Base-by-base conservation (phyloP, 2,888 invertebrate genomes). In the Molanna angustata region DNA sequence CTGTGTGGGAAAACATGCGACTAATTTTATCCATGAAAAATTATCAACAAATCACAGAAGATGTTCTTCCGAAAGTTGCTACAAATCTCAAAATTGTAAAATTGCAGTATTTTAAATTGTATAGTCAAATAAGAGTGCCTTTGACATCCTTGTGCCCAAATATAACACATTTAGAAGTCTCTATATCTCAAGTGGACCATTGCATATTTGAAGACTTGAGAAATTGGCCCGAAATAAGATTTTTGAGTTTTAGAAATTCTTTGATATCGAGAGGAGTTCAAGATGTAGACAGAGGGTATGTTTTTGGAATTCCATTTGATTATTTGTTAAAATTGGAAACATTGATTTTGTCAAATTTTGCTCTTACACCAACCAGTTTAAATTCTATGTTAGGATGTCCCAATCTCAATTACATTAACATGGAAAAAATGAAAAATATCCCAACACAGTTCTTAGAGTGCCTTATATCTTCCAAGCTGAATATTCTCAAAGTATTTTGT, bases 371-470 rank as follows among this genome's bases (percentile, higher is more conserved):
- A 17, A 67, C 66, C 56, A 77, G 77, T 64, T 65, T 77, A 22
- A 74, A 74, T 57, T 73, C 71, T 54, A 77, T 77, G 77, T 64
- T 76, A 49, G 71, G 72, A 54, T 77, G 77, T 64, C 67, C 66
- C 18, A 67, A 73, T 64, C 70, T 77, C 65, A 71, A 72, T 61
- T 74, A 75, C 66, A 74, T 77, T 63, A 77, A 72, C 58, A 77
- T 77, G 72, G 77, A 77, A 55, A 77, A 77, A 63, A 77, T 77
- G 77, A 77, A 76, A 60, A 77, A 77, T 63, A 77, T 77, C 57
- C 77, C 77, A 4, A 70, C 72, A 49, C 73, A 74, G 58, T 77
- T 77, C 60, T 63, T 77, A 48, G 75, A 75, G 65, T 72, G 74
- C 58, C 67, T 77, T 54, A 63, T 77, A 33, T 66, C 65, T 60